phyloP scores from a whole-genome alignment of 2,113 vertebrate species.

The Solea solea region DNA sequence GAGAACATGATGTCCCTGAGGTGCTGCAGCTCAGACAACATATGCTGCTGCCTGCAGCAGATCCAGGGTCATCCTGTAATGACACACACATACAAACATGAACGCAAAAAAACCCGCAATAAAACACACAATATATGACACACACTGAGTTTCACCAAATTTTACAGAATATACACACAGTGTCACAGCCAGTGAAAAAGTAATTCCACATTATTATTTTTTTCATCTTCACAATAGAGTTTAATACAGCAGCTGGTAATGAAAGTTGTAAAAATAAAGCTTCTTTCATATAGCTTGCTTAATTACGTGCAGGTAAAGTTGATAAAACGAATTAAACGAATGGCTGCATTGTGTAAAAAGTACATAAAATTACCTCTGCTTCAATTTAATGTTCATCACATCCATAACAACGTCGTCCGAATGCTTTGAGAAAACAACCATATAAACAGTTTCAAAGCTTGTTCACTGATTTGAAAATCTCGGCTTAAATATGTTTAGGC shows the following conservation, averaged over 20 bases:
- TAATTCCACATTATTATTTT: constrained; percentile 13
- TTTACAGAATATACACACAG: neutral
- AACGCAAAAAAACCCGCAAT: neutral
- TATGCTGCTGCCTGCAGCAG: constrained; percentile 48
- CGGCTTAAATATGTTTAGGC: neutral
- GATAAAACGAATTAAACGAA: neutral
- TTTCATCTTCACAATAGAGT: no score
- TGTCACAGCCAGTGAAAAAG: neutral
- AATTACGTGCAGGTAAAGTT: neutral
- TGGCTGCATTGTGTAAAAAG: neutral
- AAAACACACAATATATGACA: neutral
- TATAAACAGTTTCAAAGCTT: neutral
- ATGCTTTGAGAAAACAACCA: neutral
- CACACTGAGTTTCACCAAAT: neutral
- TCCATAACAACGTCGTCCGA: neutral
- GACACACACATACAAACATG: neutral
- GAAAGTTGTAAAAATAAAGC: neutral
- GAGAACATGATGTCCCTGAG: constrained; percentile 49
- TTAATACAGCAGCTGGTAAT: constrained; percentile 19
- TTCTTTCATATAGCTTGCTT: constrained; percentile 1
- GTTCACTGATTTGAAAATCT: neutral
- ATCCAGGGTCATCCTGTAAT: neutral
- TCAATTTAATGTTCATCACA: neutral
- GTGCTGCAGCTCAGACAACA: constrained; percentile 36
- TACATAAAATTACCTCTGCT: neutral